Percentiles rank a stretch among this genome's conserved stretches.
These are phyloP conservation scores for Eulemur rubriventer DNA, from an alignment of 2,797 vertebrate genomes.

Conservation along the genomic window DNA sequence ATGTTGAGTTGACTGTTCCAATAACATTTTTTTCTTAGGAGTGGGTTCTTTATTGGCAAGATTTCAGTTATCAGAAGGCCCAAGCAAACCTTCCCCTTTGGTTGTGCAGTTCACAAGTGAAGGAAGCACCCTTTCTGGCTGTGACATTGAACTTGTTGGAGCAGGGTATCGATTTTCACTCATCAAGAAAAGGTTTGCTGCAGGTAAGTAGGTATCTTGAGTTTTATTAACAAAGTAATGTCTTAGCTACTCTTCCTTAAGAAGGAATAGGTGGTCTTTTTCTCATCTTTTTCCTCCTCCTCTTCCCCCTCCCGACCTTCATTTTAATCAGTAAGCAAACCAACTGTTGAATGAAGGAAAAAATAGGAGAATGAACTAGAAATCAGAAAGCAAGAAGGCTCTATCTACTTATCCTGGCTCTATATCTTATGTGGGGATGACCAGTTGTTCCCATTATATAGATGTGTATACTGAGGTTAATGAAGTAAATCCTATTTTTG, in stretches of 20 bases:
- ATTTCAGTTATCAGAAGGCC: slow-evolving; percentile 94
- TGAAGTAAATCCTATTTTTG: neutral
- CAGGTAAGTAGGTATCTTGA: slow-evolving; percentile 88
- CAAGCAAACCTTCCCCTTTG: slow-evolving; percentile 93
- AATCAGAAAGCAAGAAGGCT: neutral
- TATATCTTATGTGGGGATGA: neutral
- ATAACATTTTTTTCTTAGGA: slow-evolving; percentile 84
- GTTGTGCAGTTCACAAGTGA: slow-evolving; percentile 97
- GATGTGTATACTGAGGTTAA: neutral
- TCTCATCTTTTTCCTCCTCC: neutral
- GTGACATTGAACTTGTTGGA: slow-evolving; percentile 96
- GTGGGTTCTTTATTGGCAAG: slow-evolving; percentile 96
- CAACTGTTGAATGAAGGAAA: neutral
- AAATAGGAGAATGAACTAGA: neutral
- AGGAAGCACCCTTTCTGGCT: slow-evolving; percentile 96
- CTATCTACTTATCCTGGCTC: neutral
- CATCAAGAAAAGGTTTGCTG: slow-evolving; percentile 98
- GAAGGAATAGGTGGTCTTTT: neutral
- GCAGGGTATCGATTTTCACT: slow-evolving; percentile 96
- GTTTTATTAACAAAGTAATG: neutral
- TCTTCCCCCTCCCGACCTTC: neutral
- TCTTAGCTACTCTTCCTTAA: neutral
- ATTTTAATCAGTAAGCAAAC: slow-evolving; percentile 5
- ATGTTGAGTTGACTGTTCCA: neutral
- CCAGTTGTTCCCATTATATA: neutral